Percentiles rank a stretch among this genome's conserved stretches.
Conservation (phyloP, 2,797 vertebrate species). For the Onychomys leucogaster region DNA sequence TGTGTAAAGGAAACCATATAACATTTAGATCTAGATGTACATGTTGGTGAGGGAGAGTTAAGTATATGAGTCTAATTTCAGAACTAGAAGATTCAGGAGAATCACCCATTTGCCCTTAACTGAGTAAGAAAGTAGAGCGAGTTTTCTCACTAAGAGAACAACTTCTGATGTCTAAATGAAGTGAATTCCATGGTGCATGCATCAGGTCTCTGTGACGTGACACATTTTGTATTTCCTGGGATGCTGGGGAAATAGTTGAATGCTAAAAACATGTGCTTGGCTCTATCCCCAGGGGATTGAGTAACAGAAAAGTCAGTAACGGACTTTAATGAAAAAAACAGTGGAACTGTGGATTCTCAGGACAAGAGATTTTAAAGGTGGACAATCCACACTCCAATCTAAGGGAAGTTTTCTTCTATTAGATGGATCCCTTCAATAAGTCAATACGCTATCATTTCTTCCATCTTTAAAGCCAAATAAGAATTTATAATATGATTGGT, state of each 20-base stretch:
- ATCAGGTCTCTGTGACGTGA: not conserved
- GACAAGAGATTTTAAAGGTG: not conserved
- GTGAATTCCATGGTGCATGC: not conserved
- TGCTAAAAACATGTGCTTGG: conserved; percentile 46
- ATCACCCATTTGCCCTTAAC: not conserved
- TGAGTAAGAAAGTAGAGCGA: not conserved
- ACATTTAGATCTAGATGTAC: not conserved
- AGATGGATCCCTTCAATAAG: not conserved
- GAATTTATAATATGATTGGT: not conserved
- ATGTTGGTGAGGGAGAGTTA: not conserved
- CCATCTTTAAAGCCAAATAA: conserved; percentile 14
- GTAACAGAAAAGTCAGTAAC: conserved; percentile 50
- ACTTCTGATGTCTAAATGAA: not conserved
- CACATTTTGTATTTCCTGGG: conserved; percentile 56
- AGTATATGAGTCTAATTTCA: not conserved
- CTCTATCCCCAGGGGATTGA: conserved; percentile 15
- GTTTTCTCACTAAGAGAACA: conserved; percentile 31
- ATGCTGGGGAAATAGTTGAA: conserved; percentile 40
- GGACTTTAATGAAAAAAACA: not conserved
- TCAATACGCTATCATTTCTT: not conserved
- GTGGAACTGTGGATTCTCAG: not conserved
- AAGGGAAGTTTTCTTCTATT: not conserved
- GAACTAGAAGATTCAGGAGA: conserved; percentile 7
- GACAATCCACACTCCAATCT: not conserved
- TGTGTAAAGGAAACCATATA: not conserved